phyloP scores from a whole-genome alignment of 2,888 invertebrate species.

The Pheosia gnoma region DNA sequence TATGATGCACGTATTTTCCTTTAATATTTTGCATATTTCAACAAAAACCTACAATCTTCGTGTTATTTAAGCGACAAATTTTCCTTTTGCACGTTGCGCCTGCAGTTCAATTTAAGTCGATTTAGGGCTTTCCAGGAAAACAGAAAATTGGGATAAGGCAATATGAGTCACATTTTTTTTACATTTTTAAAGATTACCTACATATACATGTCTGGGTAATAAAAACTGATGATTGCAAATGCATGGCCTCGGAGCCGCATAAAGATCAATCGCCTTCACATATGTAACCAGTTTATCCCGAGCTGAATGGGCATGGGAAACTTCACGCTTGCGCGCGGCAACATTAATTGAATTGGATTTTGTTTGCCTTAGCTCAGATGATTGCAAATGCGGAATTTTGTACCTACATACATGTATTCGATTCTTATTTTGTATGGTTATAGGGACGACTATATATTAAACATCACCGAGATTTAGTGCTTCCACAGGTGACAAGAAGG shows the following conservation, averaged over 20 bases:
- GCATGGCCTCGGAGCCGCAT: conserved; percentile 32
- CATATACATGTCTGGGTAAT: conserved; percentile 27
- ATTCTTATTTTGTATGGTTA: too few species aligned
- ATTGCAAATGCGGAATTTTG: neutral
- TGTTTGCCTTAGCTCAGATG: conserved; percentile 18
- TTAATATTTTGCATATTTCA: conserved; percentile 18
- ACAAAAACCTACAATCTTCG: conserved; percentile 18
- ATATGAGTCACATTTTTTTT: neutral
- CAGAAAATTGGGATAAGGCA: conserved; percentile 18
- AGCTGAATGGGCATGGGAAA: conserved; percentile 27
- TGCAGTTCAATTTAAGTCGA: conserved; percentile 41
- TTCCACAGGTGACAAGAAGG: too few species aligned
- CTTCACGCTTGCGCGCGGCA: conserved; percentile 30
- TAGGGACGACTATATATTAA: too few species aligned
- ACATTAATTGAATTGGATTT: conserved; percentile 22
- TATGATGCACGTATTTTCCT: conserved; percentile 5
- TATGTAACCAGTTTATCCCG: conserved; percentile 32
- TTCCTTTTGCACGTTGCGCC: conserved; percentile 28
- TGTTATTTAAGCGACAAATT: conserved; percentile 26
- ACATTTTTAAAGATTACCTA: conserved; percentile 23
- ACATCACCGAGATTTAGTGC: too few species aligned
- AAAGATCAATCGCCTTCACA: conserved; percentile 39
- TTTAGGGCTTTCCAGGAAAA: conserved; percentile 20
- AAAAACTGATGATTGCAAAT: conserved; percentile 35
- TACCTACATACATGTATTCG: too few species aligned